Base-by-base conservation (phyloP, 2,113 vertebrate genomes). In the Istiophorus platypterus region DNA sequence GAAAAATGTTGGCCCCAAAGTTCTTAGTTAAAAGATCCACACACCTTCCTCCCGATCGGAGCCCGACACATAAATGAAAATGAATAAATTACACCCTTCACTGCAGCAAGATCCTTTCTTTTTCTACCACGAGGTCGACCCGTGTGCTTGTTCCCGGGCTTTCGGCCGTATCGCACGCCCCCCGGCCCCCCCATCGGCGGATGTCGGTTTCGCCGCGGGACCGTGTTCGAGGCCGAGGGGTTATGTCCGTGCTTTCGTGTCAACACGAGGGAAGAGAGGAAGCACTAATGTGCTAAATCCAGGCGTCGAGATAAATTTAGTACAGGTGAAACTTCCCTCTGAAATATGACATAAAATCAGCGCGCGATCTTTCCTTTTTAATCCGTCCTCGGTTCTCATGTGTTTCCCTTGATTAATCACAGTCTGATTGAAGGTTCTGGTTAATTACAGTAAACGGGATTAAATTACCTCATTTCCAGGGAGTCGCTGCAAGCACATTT, bases 11-110 rank as follows among this genome's bases (percentile, higher is more conserved):
- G n/a, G n/a, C n/a, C n/a, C n/a, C n/a, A 52, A 78, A 56, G 22
- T 34, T 26, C 27, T 15, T 14, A 13, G 18, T 24, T 64, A 29
- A 70, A 84, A 57, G n/a, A 68, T 45, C 68, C 61, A 41, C 20
- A 72, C 68, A 27, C 5, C 24, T 41, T 26, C 58, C 9, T n/a
- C n/a, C 15, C 7, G 15, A 56, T 67, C 64, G 54, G 11, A 57
- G 15, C 67, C 37, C 49, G 69, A 66, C 72, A 64, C 57, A 68
- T 62, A 45, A 78, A 72, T 68, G 5, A 42, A 56, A 68, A 47
- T 51, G 18, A 70, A 73, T 59, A 81, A 81, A 57, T 78, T 57
- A 52, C 59, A 42, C 51, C 37, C 29, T 49, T n/a, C n/a, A n/a
- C n/a, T n/a, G n/a, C n/a, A n/a, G n/a, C n/a, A n/a, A n/a, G n/a